Evolutionary conservation across 2,888 invertebrate genomes (phyloP).

Genomic region (Drosophila mayaguana): DNA sequence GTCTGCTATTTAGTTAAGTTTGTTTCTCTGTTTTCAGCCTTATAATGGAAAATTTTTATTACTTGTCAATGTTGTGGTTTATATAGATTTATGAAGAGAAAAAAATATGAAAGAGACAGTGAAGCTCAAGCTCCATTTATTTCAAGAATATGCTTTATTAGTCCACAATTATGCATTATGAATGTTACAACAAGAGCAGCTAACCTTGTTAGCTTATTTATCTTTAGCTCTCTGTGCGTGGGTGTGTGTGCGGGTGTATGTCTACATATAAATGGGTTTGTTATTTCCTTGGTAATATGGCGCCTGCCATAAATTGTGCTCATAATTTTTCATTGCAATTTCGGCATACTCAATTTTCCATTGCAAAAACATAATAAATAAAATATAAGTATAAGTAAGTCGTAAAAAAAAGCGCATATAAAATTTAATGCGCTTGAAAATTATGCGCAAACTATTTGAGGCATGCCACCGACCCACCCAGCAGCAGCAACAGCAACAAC

Average conservation of each 20-base stretch:
- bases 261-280: conserved; percentile 61
- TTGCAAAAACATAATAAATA: conserved; percentile 73
- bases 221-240: conserved; percentile 4
- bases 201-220: conserved; percentile 47
- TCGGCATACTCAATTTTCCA: conserved; percentile 45
- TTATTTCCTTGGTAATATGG: conserved; percentile 64
- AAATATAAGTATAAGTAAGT: conserved; percentile 75
- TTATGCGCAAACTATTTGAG: conserved; percentile 77
- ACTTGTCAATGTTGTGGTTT: conserved; percentile 47
- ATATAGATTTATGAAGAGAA: background rate
- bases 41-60: conserved; percentile 44
- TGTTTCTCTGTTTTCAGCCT: conserved; percentile 39
- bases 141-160: conserved; percentile 17
- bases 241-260: background rate
- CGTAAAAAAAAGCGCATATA: conserved; percentile 72
- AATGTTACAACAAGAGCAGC: conserved; percentile 12
- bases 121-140: conserved; percentile 9
- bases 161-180: conserved; percentile 7
- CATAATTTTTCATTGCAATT: conserved; percentile 73
- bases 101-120: background rate
- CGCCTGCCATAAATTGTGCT: conserved; percentile 70
- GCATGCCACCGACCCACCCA: conserved; percentile 36
- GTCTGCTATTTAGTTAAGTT: conserved; percentile 62
- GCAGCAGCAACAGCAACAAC: background rate
- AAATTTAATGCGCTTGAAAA: conserved; percentile 78